phyloP scores from a whole-genome alignment of 2,888 invertebrate genomes.

The Lasioglossum lativentre region DNA sequence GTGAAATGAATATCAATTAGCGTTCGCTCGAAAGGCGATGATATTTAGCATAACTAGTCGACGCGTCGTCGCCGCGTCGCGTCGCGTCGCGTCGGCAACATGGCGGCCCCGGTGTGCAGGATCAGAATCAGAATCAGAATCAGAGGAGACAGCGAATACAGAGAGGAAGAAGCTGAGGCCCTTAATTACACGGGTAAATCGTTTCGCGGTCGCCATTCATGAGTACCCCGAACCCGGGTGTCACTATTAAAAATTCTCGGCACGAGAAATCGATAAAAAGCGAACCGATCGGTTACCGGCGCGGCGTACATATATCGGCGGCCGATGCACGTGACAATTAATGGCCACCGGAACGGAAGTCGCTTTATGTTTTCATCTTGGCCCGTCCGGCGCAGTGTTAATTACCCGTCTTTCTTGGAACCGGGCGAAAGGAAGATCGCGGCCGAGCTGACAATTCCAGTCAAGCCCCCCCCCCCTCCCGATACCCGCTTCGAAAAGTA shows the following conservation, averaged over 20 bases:
- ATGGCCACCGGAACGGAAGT: conserved; percentile 56
- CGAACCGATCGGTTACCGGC: conserved; percentile 50
- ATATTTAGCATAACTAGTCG: conserved; percentile 23
- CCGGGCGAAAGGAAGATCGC: conserved; percentile 10
- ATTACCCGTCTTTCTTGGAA: conserved; percentile 49
- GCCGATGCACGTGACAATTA: conserved; percentile 60
- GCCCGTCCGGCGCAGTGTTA: conserved; percentile 55
- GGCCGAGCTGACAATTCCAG: conserved; percentile 9
- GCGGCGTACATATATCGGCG: conserved; percentile 34
- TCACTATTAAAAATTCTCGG: conserved; percentile 60
- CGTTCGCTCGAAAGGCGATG: conserved; percentile 5
- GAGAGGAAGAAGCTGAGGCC: background rate
- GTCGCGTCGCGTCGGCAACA: background rate
- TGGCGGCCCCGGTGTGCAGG: background rate
- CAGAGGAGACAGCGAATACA: background rate
- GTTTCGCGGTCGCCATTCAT: conserved; percentile 36
- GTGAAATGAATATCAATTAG: conserved; percentile 11
- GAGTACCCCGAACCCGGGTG: conserved; percentile 48
- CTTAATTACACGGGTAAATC: conserved; percentile 49
- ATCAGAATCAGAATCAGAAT: background rate
- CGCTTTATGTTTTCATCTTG: conserved; percentile 62
- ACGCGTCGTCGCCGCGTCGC: background rate
- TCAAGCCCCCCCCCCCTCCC: background rate
- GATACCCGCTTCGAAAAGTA: conserved; percentile 3
- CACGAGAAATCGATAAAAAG: conserved; percentile 61